These are phyloP conservation scores for Tachina lurida DNA, from an alignment of 2,888 invertebrate species.

Conservation along the genomic window DNA sequence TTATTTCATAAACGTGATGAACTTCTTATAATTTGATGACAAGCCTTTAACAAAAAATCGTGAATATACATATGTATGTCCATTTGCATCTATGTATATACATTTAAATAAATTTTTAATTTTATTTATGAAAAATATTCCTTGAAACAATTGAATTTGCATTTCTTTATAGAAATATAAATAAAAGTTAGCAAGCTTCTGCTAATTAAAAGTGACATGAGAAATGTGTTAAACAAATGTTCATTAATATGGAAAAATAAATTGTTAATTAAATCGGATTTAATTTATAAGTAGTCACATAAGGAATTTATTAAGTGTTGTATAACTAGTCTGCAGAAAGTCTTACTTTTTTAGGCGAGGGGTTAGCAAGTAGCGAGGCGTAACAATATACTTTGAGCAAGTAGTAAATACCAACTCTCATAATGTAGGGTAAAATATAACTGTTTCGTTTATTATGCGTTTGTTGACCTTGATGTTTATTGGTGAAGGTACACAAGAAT, in stretches of 20 bases:
- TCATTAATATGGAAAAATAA: background rate
- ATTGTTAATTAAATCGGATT: background rate
- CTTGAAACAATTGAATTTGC: background rate
- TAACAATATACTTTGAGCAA: no score
- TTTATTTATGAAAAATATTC: background rate
- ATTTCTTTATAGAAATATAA: background rate
- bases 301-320: no score
- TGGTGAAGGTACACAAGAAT: no score
- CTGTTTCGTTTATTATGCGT: no score
- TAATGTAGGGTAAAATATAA: no score
- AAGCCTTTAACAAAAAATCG: background rate
- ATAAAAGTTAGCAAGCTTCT: background rate
- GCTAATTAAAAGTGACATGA: slow-evolving; percentile 7
- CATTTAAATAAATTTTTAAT: background rate
- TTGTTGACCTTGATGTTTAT: no score
- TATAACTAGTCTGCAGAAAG: no score
- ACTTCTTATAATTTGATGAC: background rate
- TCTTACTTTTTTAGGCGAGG: no score
- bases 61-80: background rate
- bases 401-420: no score
- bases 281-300: background rate
- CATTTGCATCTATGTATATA: no score
- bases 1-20: slow-evolving; percentile 30
- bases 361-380: no score
- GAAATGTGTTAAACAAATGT: slow-evolving; percentile 15